phyloP scores from a whole-genome alignment of 2,113 vertebrate genomes.

The Cebus imitator region DNA sequence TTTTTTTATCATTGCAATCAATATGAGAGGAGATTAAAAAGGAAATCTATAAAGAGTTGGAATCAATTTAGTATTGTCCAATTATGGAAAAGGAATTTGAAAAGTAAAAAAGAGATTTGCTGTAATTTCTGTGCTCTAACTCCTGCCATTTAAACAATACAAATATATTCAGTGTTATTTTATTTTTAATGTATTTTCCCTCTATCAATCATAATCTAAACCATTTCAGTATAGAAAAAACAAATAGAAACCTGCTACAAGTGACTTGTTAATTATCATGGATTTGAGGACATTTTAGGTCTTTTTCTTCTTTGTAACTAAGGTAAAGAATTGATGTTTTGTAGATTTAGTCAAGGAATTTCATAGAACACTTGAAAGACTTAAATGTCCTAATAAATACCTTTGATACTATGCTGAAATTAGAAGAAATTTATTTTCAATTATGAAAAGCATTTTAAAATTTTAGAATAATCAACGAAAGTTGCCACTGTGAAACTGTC shows the following conservation, averaged over 20 bases:
- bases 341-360: constrained; percentile 21
- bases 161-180: not conserved
- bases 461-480: constrained; percentile 20
- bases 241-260: not conserved
- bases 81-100: not conserved
- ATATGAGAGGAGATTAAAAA: not conserved
- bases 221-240: not conserved
- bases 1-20: not conserved
- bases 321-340: not conserved
- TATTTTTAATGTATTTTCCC: not conserved
- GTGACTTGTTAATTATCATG: not conserved
- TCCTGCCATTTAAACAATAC: not conserved
- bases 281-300: not conserved
- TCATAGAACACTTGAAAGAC: not conserved
- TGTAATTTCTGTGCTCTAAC: not conserved
- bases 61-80: not conserved
- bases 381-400: not conserved
- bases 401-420: not conserved
- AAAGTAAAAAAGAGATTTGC: not conserved
- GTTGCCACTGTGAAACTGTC: not conserved
- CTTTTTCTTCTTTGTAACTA: not conserved
- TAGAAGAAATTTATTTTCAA: not conserved
- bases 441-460: not conserved
- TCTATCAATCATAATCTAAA: not conserved
- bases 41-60: not conserved